These are phyloP conservation scores for Dynastes grantii DNA, from an alignment of 2,888 invertebrate species.

Conservation along the genomic window DNA sequence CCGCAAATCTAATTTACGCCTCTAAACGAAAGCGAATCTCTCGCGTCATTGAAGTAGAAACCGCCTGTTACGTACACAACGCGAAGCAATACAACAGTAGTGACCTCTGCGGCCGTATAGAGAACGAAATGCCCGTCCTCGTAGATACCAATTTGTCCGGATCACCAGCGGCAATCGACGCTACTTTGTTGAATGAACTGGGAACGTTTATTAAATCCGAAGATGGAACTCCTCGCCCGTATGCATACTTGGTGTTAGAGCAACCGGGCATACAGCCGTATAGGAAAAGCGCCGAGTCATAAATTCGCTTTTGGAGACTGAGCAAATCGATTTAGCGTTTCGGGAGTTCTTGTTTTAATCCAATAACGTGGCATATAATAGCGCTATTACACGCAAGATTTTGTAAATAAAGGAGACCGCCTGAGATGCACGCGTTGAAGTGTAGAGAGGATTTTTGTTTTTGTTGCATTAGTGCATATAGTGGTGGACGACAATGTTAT, in stretches of 20 bases:
- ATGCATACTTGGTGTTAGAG: neutral
- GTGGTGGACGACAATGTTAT: too few species aligned
- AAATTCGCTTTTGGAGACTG: slow-evolving; percentile 3
- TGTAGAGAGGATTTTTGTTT: too few species aligned
- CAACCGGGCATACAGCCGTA: neutral
- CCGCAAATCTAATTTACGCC: slow-evolving; percentile 3
- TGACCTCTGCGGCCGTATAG: neutral
- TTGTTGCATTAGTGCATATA: too few species aligned
- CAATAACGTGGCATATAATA: slow-evolving; percentile 11
- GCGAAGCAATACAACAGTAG: neutral
- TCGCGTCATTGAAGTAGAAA: neutral
- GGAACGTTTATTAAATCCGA: slow-evolving; percentile 1
- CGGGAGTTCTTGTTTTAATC: slow-evolving; percentile 6
- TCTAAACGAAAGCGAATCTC: neutral
- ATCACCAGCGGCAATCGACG: slow-evolving; percentile 6
- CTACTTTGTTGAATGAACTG: neutral
- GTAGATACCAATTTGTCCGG: slow-evolving; percentile 1
- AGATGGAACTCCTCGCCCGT: neutral
- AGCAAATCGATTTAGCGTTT: neutral
- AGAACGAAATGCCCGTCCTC: neutral
- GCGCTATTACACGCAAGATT: slow-evolving; percentile 13
- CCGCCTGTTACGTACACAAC: neutral
- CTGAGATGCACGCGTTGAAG: too few species aligned
- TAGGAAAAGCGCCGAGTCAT: slow-evolving; percentile 5
- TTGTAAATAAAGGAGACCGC: slow-evolving; percentile 6